Base-by-base conservation (phyloP, 1,140 invertebrate species). In the Melitaea cinxia region DNA sequence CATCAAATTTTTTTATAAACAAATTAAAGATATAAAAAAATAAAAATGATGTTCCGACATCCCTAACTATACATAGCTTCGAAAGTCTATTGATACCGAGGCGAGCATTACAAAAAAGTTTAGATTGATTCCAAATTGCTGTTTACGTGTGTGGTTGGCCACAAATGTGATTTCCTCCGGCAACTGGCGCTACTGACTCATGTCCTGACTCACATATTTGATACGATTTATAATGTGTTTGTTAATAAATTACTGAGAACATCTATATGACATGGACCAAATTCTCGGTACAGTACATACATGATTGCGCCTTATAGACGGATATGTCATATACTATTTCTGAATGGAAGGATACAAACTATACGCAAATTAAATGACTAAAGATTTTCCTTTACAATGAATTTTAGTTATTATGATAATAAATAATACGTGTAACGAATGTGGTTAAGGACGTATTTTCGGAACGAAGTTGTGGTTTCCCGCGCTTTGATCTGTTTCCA, bases 111-210 rank as follows among this genome's bases (percentile, higher is more conserved):
- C 66, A 77, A 83, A 85, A 47, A 87, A 84, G 62, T 67, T 75
- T 72, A 70, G 73, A 84, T 86, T 83, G 78, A 82, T 80, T 82
- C 75, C 71, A 77, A 84, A 85, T 85, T 82, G 78, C 73, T 84
- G 77, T 86, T 84, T 88, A 80, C 82, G 80, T 79, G 83, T 87
- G 83, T 83, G 83, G 82, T 78, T 79, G 61, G 68, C 77, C 81
- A 75, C 82, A 75, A 61, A 75, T 75, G 62, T 80, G 77, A 78
- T 83, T 82, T 82, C 75, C 69, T 80, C 58, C 66, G 70, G 55
- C 70, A 65, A 81, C 82, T 84, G 73, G 72, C 77, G 64, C 33
- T 50, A 62, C 50, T 89, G 86, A 89, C 62, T 87, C 86, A 89
- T 78, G 19, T 23, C 66, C 70, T 80, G 77, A 37, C 50, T 54